Percentiles rank a stretch among this genome's conserved stretches.
These are phyloP conservation scores for Cheiracanthium punctorium DNA, from an alignment of 2,888 invertebrate species.

Conservation along the genomic window DNA sequence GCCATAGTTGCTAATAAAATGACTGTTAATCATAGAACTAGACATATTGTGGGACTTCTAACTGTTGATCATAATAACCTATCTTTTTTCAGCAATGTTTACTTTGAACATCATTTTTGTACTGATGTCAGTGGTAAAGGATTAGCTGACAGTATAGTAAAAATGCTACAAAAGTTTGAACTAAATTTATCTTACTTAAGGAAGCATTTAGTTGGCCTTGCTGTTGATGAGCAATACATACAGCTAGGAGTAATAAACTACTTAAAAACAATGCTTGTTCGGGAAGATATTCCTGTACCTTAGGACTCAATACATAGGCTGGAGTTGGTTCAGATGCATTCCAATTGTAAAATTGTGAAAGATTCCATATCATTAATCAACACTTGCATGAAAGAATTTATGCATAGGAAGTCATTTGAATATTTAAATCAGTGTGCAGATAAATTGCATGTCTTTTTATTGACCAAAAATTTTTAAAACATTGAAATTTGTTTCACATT, in stretches of 20 bases:
- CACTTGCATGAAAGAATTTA: slow-evolving; percentile 14
- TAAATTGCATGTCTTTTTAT: no score
- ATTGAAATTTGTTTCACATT: no score
- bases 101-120: slow-evolving; percentile 11
- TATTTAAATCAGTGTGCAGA: no score
- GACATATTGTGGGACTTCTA: slow-evolving; percentile 21
- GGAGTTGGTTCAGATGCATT: background rate
- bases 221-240: slow-evolving; percentile 8
- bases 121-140: background rate
- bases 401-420: background rate
- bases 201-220: slow-evolving; percentile 5
- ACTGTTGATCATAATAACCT: background rate
- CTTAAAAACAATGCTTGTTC: background rate
- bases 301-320: slow-evolving; percentile 11
- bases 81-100: background rate
- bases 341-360: background rate
- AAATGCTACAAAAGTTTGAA: background rate
- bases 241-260: background rate
- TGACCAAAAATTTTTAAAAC: no score
- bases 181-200: background rate
- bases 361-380: background rate
- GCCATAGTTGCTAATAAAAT: background rate
- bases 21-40: slow-evolving; percentile 12
- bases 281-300: background rate
- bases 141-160: background rate